phyloP scores from a whole-genome alignment of 1,140 invertebrate genomes.

The Triops cancriformis region DNA sequence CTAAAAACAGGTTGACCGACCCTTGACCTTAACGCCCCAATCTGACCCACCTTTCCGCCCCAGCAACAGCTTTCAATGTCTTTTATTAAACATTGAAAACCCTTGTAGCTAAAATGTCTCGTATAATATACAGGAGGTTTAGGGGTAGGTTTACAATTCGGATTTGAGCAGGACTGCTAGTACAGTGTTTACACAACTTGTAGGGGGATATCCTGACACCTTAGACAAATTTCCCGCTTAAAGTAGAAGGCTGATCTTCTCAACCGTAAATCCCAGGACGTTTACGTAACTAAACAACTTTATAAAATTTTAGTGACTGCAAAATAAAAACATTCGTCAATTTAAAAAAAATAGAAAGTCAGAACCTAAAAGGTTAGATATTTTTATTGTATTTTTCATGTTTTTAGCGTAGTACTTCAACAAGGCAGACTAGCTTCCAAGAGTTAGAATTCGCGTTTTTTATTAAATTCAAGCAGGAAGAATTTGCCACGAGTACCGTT shows the following conservation, averaged over 20 bases:
- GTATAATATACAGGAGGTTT: background rate
- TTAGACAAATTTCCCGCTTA: too few species aligned
- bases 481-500: background rate
- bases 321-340: background rate
- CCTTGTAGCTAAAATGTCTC: background rate
- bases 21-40: conserved; percentile 12
- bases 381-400: too few species aligned
- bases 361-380: too few species aligned
- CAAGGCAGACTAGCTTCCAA: background rate
- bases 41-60: background rate
- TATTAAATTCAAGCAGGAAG: too few species aligned
- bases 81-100: background rate
- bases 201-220: too few species aligned
- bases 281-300: too few species aligned
- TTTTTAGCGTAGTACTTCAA: background rate
- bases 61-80: background rate
- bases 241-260: too few species aligned
- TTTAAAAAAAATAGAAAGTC: background rate
- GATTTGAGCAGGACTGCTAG: background rate
- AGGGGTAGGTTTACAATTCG: background rate
- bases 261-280: too few species aligned
- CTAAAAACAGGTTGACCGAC: conserved; percentile 10
- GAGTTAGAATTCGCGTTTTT: background rate
- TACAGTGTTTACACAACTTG: background rate
- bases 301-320: too few species aligned